These are phyloP conservation scores for Gallinago media DNA, from an alignment of 2,113 vertebrate species.

Conservation along the genomic window DNA sequence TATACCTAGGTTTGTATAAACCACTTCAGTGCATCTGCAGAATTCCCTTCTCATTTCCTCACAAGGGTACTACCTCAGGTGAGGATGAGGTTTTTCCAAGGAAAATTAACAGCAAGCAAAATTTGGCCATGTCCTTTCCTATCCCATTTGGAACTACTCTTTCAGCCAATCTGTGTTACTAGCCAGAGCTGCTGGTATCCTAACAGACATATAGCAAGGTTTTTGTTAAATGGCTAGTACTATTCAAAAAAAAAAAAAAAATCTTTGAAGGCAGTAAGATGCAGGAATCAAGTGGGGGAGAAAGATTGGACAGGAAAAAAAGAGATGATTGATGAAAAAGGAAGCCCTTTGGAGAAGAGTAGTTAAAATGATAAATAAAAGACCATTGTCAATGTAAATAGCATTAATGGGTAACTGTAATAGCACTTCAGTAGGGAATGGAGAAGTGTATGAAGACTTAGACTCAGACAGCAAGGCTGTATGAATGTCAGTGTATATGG, in stretches of 20 bases:
- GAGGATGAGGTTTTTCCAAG: neutral
- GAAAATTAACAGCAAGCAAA: neutral
- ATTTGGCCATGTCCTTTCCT: neutral
- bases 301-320: neutral
- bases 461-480: neutral
- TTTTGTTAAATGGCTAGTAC: neutral
- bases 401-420: neutral
- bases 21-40: neutral
- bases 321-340: neutral
- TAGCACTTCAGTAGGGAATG: neutral
- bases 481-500: neutral
- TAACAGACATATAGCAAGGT: neutral
- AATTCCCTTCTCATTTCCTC: neutral
- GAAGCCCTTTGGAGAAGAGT: neutral
- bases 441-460: neutral
- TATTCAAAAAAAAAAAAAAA: neutral
- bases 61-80: neutral
- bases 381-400: neutral
- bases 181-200: neutral
- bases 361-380: neutral
- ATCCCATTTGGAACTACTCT: neutral
- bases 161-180: neutral
- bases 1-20: neutral
- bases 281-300: neutral
- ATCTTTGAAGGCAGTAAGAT: neutral